Base-by-base conservation (phyloP, 2,113 vertebrate species). In the Tauraco erythrolophus region DNA sequence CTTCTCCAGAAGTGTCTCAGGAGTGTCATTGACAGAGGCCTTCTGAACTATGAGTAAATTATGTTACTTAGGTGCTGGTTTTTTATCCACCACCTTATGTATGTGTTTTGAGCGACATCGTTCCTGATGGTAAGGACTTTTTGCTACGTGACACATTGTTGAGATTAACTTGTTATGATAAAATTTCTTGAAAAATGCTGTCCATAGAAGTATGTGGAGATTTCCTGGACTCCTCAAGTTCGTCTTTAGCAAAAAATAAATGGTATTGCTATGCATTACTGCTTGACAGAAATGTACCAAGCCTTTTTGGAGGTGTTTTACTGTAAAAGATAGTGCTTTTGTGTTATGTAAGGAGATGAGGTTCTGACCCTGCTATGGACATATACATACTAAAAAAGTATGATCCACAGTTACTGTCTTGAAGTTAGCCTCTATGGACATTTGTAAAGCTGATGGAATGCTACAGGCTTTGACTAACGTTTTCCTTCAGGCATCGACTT, bases 81-180 rank as follows among this genome's bases (percentile, higher is more conserved):
- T 50, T 57, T 60, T 24, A 58, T 37, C 23, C 15, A 60, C 6
- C 14, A 8, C n/a, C 22, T 84, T 80, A 22, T 56, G 60, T 72
- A 23, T 60, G 9, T 54, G 10, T 48, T 81, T 93, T 74, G 24
- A 79, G 9, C 28, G 18, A 61, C 28, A 48, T 4, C 54, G 10
- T 75, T 88, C n/a, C 14, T 25, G 31, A 19, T 27, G 16, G 12
- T 21, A 35, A 48, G 23, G 58, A 17, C 41, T 53, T 92, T 74
- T 68, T 56, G 7, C 3, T 2, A 48, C 0, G 1, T 60, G 56
- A 22, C 11, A 22, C 0, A 0, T 54, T 58, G 9, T 41, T 89
- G 74, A 68, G 60, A 83, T 83, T 64, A 75, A 21, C 48, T 71
- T 85, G 1, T 64, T 72, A 25, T 14, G 30, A 24, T 61, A 33